Conservation (phyloP, 2,113 vertebrate genomes). For the Corythaixoides concolor region DNA sequence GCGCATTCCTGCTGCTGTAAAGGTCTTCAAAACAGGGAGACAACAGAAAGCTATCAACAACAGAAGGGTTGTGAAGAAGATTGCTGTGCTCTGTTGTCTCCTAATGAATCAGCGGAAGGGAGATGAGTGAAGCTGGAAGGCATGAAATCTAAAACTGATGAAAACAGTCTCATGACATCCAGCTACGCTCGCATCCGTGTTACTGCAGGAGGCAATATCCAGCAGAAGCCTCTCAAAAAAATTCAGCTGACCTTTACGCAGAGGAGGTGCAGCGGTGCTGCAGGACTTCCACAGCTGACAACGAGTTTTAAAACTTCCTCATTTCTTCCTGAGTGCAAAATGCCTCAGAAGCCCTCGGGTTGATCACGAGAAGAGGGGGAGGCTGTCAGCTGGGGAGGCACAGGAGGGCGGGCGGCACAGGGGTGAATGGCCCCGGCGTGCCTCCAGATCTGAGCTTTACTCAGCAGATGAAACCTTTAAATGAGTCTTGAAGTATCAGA, state of each 20-base stretch:
- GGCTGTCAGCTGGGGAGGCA: neutral
- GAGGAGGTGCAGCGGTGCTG: neutral
- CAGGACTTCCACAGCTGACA: neutral
- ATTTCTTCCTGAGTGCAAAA: neutral
- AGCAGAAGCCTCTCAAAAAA: neutral
- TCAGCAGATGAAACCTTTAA: neutral
- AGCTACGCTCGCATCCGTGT: rapidly evolving
- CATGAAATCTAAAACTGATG: neutral
- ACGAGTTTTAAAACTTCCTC: neutral
- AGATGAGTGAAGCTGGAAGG: neutral
- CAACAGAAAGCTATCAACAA: neutral
- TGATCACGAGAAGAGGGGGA: neutral
- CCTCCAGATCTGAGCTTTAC: neutral
- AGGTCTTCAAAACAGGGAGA: neutral
- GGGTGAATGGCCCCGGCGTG: neutral
- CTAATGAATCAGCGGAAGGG: neutral
- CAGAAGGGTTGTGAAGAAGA: neutral
- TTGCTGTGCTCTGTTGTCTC: neutral
- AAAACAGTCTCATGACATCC: neutral
- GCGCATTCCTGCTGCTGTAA: neutral
- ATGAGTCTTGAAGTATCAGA: neutral
- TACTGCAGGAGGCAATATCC: neutral
- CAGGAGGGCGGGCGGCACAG: rapidly evolving
- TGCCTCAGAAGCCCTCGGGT: rapidly evolving
- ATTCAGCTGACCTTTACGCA: neutral